A percentile compares a stretch with the other conserved stretches of the same genome.
phyloP scores from a whole-genome alignment of 2,113 vertebrate species.

The Pongo abelii region DNA sequence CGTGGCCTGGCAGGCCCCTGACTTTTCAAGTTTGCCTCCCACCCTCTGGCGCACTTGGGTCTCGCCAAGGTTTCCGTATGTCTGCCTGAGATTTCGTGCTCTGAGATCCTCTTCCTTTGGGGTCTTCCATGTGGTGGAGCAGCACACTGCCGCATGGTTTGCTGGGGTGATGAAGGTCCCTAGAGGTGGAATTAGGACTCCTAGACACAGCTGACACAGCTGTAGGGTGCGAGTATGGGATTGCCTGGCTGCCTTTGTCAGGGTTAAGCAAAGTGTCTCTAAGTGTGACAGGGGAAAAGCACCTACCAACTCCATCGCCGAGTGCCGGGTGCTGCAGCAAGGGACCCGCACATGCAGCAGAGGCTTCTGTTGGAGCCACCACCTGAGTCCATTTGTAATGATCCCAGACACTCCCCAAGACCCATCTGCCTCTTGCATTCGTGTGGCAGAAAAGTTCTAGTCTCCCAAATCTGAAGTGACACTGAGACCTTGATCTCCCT shows the following conservation, averaged over 20 bases:
- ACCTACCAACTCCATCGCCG: fast-evolving
- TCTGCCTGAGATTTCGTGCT: background rate
- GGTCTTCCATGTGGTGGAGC: background rate
- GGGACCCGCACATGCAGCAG: background rate
- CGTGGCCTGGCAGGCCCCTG: background rate
- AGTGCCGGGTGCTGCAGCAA: too few relatives aligned
- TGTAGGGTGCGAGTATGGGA: fast-evolving
- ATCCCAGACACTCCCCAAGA: background rate
- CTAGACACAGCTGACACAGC: background rate
- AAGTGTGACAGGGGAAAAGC: background rate
- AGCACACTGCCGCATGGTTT: background rate
- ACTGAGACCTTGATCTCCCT: too few relatives aligned
- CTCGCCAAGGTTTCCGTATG: too few relatives aligned
- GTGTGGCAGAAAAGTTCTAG: too few relatives aligned
- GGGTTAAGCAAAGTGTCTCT: background rate
- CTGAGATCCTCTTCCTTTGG: background rate
- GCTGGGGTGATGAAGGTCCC: background rate
- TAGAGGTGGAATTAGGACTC: background rate
- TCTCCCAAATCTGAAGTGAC: background rate
- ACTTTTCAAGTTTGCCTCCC: background rate
- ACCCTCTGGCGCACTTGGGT: background rate
- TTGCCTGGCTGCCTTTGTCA: background rate
- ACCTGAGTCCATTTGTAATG: background rate
- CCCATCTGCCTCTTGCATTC: background rate
- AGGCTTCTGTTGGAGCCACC: fast-evolving